Percentiles rank a stretch among this genome's conserved stretches.
Evolutionary conservation across 2,888 invertebrate genomes (phyloP).

Genomic region (Tinea semifulvella): DNA sequence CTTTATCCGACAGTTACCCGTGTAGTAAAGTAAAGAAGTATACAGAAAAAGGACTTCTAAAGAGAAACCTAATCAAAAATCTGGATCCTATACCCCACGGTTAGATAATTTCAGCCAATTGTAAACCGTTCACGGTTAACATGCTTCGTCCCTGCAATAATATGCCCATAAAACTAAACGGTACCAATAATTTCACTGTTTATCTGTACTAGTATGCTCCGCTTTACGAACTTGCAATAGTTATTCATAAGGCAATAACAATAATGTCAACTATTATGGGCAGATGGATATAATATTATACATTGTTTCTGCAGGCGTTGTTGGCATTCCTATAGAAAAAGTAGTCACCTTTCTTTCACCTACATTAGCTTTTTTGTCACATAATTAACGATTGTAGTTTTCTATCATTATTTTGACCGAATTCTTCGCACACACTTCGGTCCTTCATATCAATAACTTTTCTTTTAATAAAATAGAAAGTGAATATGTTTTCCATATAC

Average conservation of each 20-base stretch:
- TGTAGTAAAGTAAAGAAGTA: slow-evolving; percentile 39
- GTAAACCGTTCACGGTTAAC: too few relatives aligned
- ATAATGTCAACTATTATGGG: background rate
- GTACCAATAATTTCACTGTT: too few relatives aligned
- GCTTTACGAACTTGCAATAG: too few relatives aligned
- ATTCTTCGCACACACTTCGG: background rate
- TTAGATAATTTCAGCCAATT: slow-evolving; percentile 20
- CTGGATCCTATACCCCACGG: slow-evolving; percentile 35
- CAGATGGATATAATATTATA: background rate
- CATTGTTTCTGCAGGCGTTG: background rate
- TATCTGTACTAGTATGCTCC: too few relatives aligned
- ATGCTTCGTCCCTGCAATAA: too few relatives aligned
- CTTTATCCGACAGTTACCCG: slow-evolving; percentile 33
- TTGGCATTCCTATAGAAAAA: slow-evolving; percentile 2
- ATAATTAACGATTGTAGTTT: background rate
- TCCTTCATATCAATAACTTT: background rate
- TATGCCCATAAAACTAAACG: too few relatives aligned
- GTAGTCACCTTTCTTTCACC: slow-evolving; percentile 3
- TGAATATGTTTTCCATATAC: too few relatives aligned
- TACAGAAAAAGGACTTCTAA: slow-evolving; percentile 31
- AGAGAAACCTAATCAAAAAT: slow-evolving; percentile 34
- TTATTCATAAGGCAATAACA: too few relatives aligned
- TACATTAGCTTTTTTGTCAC: slow-evolving; percentile 1
- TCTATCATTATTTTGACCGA: slow-evolving; percentile 7
- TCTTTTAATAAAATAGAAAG: slow-evolving; percentile 1